Percentiles rank a stretch among this genome's conserved stretches.
Conservation (phyloP, 2,113 vertebrate genomes). For the Vidua macroura region DNA sequence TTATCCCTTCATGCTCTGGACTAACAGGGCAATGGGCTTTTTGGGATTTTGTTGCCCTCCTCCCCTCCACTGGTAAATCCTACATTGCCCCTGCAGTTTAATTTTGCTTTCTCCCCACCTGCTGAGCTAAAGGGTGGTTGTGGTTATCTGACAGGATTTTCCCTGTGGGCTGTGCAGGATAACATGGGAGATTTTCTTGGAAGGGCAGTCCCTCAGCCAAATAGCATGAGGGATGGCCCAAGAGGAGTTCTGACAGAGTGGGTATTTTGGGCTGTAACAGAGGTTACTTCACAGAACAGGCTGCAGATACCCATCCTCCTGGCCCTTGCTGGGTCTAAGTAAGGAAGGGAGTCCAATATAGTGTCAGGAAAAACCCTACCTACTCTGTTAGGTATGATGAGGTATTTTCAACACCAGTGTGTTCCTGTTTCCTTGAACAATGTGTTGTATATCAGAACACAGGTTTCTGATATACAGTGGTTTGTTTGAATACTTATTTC, state of each 20-base stretch:
- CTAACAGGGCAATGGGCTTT: not conserved
- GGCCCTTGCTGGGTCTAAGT: not conserved
- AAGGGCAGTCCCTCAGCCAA: not conserved
- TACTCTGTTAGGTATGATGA: not conserved
- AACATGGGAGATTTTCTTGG: not conserved
- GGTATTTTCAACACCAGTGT: not conserved
- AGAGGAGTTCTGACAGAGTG: not conserved
- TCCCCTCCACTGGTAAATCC: not conserved
- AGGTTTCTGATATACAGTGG: not conserved
- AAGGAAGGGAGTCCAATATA: not conserved
- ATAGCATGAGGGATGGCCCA: rapidly evolving
- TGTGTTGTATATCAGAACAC: not conserved
- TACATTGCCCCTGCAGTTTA: rapidly evolving
- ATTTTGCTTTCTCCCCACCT: not conserved
- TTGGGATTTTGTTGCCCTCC: not conserved
- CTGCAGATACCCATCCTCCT: not conserved
- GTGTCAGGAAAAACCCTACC: not conserved
- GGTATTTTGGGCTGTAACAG: not conserved
- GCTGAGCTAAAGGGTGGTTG: not conserved
- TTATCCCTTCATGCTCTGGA: not conserved
- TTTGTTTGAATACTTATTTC: not conserved
- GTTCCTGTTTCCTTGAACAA: rapidly evolving
- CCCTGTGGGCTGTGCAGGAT: not conserved
- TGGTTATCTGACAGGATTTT: not conserved
- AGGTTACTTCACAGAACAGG: not conserved